Evolutionary conservation across 2,888 invertebrate species (phyloP), one percentile per base, ranked within the genome.

Genomic region (Agrotis puta): DNA sequence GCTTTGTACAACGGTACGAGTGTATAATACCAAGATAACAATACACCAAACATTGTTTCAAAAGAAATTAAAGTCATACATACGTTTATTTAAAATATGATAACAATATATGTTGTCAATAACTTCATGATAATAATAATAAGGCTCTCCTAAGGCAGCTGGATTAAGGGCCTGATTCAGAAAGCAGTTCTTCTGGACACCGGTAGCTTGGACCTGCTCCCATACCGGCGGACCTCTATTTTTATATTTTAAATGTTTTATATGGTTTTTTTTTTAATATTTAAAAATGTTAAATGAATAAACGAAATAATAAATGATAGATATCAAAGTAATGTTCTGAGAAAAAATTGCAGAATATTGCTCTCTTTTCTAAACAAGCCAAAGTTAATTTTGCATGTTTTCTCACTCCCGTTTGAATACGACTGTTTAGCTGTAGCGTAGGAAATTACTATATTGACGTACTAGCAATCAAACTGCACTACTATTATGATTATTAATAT

Each of bases 1-100:
- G 75, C 70, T 84, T 79, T 79, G 83, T 84, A 85, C 78, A 82
- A 83, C 77, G 74, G 73, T 79, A 83, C 81, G 74, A 79, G 71
- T 81, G 81, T 80, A 68, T 76, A 57, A 73, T 79, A 58, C 54
- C n/a, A 58, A 82, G 75, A 85, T 83, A 83, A 79, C 65, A 63
- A 50, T 33, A 14, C 45, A 47, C 22, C 43, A 64, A 73, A 82
- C 51, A 61, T 51, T 53, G 22, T 48, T 62, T 27, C 65, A 70
- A 73, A 79, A 56, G 9, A 69, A 77, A 66, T 66, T 33, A 56
- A 68, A 58, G 39, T 53, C 39, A 16, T 50, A 64, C 45, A 62
- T 56, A 68, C 27, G 50, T 58, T 53, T 58, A 64, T 77, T 65
- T 65, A 70, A 63, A 43, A 4, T 27, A 53, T 53, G 22, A 16